phyloP scores from a whole-genome alignment of 2,888 invertebrate genomes.

The Isoperla grammatica region DNA sequence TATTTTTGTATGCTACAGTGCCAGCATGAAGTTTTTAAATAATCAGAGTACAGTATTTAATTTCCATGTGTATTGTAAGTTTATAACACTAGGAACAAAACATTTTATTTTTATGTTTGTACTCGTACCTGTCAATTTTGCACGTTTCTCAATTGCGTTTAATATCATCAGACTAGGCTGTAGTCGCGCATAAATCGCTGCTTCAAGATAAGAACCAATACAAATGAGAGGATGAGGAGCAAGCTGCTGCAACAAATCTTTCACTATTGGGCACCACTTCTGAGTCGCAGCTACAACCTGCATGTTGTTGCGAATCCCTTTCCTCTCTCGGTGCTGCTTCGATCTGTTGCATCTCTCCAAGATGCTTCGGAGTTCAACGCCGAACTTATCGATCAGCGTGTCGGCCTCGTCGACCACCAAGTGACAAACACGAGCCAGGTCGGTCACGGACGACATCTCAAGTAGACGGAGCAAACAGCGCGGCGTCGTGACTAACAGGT shows the following conservation, averaged over 20 bases:
- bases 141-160: slow-evolving; percentile 45
- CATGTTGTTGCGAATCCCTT: slow-evolving; percentile 34
- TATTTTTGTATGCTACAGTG: too few relatives aligned
- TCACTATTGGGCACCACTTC: slow-evolving; percentile 58
- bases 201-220: slow-evolving; percentile 68
- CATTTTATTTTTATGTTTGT: too few relatives aligned
- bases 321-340: background rate
- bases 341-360: slow-evolving; percentile 39
- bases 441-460: slow-evolving; percentile 47
- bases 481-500: slow-evolving; percentile 66
- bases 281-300: slow-evolving; percentile 57
- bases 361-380: slow-evolving; percentile 37
- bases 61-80: too few relatives aligned
- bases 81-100: too few relatives aligned
- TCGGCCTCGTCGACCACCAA: slow-evolving; percentile 69
- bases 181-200: slow-evolving; percentile 62
- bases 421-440: slow-evolving; percentile 57
- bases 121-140: slow-evolving; percentile 42
- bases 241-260: slow-evolving; percentile 49
- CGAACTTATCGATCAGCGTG: slow-evolving; percentile 52
- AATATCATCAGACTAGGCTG: slow-evolving; percentile 46
- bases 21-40: too few relatives aligned
- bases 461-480: slow-evolving; percentile 49
- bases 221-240: slow-evolving; percentile 58
- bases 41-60: too few relatives aligned